phyloP scores from a whole-genome alignment of 2,888 invertebrate genomes.

The Tenthredo livida region DNA sequence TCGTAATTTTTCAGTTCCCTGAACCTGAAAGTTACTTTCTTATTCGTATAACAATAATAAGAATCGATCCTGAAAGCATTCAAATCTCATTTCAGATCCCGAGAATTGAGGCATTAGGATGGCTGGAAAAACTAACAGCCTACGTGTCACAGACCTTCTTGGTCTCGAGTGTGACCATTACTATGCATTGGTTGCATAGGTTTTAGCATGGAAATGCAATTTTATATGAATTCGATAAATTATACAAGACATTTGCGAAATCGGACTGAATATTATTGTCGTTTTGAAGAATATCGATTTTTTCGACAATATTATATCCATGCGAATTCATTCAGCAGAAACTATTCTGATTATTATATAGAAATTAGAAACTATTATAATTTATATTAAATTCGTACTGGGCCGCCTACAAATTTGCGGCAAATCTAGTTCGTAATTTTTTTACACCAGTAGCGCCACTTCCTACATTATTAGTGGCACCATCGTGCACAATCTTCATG shows the following conservation, averaged over 20 bases:
- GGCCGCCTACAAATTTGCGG: background rate
- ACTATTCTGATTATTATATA: too few relatives aligned
- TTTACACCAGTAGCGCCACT: background rate
- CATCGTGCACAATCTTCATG: background rate
- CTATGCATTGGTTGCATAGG: background rate
- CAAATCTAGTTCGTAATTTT: background rate
- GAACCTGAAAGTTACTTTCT: background rate
- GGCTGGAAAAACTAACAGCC: background rate
- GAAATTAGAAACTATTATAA: too few relatives aligned
- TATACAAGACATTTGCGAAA: background rate
- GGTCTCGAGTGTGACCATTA: background rate
- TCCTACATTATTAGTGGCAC: background rate
- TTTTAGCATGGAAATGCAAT: background rate
- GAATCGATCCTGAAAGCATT: background rate
- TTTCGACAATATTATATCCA: background rate
- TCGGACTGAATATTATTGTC: background rate
- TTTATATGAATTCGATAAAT: background rate
- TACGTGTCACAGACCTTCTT: background rate
- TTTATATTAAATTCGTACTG: background rate
- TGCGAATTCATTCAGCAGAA: too few relatives aligned
- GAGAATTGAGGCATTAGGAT: background rate
- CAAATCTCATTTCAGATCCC: background rate
- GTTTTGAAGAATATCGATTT: background rate
- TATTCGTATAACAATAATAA: background rate
- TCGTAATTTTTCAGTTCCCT: background rate